Evolutionary conservation across 1,140 invertebrate species (phyloP).

Genomic region (Sarcophaga peregrina): DNA sequence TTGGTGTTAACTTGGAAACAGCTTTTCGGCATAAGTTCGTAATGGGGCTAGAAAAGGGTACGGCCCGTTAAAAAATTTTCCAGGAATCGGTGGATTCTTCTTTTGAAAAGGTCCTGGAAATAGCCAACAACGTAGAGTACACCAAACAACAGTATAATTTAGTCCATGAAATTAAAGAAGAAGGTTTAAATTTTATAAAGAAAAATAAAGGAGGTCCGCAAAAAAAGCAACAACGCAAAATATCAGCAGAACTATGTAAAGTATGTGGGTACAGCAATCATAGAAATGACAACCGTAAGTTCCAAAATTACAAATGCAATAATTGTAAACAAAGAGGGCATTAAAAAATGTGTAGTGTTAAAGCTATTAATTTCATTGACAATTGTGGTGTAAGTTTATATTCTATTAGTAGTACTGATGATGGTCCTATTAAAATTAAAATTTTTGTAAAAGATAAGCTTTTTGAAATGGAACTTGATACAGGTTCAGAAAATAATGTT

Average conservation of each 20-base stretch:
- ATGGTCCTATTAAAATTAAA: no score
- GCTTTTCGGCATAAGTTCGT: slow-evolving; percentile 57
- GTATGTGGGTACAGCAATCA: slow-evolving; percentile 49
- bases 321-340: slow-evolving; percentile 47
- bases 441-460: no score
- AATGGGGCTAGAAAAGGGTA: slow-evolving; percentile 52
- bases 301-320: slow-evolving; percentile 46
- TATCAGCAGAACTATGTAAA: no score
- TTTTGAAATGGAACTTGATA: slow-evolving; percentile 24
- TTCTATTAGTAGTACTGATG: no score
- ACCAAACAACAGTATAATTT: no score
- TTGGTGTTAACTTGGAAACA: slow-evolving; percentile 52
- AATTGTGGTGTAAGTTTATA: no score
- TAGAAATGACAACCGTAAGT: slow-evolving; percentile 41
- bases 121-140: no score
- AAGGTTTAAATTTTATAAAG: not conserved
- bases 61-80: no score
- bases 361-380: slow-evolving; percentile 26
- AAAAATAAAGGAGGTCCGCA: not conserved
- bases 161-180: no score
- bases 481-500: no score
- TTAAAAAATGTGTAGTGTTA: slow-evolving; percentile 44
- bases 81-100: no score
- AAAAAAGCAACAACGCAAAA: not conserved
- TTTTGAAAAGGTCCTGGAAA: no score